Evolutionary conservation across 2,888 invertebrate genomes (phyloP).

Genomic region (Cataglyphis livida): DNA sequence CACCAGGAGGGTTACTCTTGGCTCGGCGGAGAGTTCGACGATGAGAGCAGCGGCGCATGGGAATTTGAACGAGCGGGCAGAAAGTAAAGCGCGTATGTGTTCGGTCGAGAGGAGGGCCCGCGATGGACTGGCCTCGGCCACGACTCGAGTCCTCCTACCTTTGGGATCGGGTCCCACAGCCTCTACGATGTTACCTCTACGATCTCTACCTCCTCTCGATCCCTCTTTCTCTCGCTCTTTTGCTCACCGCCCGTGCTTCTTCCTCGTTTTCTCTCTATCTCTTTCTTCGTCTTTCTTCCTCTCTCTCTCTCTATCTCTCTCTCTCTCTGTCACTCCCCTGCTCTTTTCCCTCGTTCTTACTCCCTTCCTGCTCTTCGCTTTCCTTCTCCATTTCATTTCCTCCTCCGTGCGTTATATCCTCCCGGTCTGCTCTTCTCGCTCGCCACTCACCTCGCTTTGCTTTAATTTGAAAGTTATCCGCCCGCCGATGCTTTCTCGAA

Average conservation of each 20-base stretch:
- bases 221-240: conserved; percentile 53
- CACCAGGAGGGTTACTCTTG: conserved; percentile 55
- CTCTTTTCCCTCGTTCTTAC: conserved; percentile 57
- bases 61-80: conserved; percentile 81
- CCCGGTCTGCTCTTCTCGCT: conserved; percentile 50
- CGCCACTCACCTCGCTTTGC: conserved; percentile 63
- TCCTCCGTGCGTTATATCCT: conserved; percentile 40
- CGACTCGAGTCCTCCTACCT: conserved; percentile 83
- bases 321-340: conserved; percentile 32
- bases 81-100: conserved; percentile 79
- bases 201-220: conserved; percentile 67
- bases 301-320: conserved; percentile 49
- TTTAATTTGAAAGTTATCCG: conserved; percentile 71
- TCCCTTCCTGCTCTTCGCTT: conserved; percentile 59
- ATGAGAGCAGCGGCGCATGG: conserved; percentile 71
- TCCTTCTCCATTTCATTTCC: conserved; percentile 59
- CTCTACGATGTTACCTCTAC: conserved; percentile 82
- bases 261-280: conserved; percentile 54
- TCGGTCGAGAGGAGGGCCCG: conserved; percentile 85
- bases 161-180: conserved; percentile 85
- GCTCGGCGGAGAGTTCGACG: conserved; percentile 60
- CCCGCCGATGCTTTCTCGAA: conserved; percentile 7
- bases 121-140: conserved; percentile 84
- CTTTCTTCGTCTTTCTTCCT: conserved; percentile 51
- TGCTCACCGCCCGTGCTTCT: conserved; percentile 55